Evolutionary conservation across 23 tunicate genomes (phyloP), one percentile per base, ranked within the genome.

Genomic region (Styela clava): DNA sequence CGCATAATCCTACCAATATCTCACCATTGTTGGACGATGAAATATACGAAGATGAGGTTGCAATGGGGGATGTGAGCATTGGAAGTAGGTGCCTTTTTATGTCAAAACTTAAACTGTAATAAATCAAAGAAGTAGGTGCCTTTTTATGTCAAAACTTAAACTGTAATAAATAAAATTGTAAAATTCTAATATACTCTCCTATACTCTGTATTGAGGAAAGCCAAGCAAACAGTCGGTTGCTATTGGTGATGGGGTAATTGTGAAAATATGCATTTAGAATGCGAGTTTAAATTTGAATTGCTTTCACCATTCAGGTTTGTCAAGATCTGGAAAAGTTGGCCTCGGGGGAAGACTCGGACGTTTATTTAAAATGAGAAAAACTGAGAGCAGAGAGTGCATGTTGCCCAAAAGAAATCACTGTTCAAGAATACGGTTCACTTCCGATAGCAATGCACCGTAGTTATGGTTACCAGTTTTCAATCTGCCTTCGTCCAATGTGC

Each of bases 311-410:
- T 44, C 12, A 44, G 56, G 56, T 12, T 44, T 44, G 23, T 5
- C 34, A 64, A 35, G 31, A 25, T 28, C 33, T 12, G 65, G 81
- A 21, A 36, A 16, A 52, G 7, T 23, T 0, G 64, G 81, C 32
- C 51, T 32, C 36, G 32, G 24, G n/a, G 29, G 36, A 0, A 36
- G 65, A 0, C 26, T 76, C 9, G 81, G 64, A 21, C 27, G 29
- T 16, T 32, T 76, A 16, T 76, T 76, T 31, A 25, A 29, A 44
- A 44, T 76, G 63, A 52, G 81, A 44, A 76, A 44, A 29, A 76
- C 65, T 29, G 81, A 44, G n/a, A 76, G 81, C 65, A 36, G 81
- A 26, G 81, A 76, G 64, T 44, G 81, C 18, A 76, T 76, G 81
- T 29, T 76, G 16, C 81, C 81, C 20, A 32, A 72, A 72, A 18